Conservation (phyloP, 2,113 vertebrate genomes). For the Phoenicopterus ruber region DNA sequence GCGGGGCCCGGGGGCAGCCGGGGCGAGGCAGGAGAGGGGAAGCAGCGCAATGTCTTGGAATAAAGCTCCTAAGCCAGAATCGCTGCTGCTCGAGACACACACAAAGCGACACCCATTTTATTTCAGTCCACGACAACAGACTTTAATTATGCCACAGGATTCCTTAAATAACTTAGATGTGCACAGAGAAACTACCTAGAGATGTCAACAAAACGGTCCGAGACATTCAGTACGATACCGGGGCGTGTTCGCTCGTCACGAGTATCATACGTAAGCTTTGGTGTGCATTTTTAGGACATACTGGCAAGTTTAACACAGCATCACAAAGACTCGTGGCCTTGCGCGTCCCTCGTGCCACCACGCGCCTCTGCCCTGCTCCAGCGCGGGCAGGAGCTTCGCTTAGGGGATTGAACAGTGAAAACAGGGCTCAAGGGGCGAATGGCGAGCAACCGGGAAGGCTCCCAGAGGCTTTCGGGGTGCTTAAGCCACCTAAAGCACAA, state of each 20-base stretch:
- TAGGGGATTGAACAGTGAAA: accelerated
- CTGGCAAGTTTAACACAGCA: slow-evolving; percentile 13
- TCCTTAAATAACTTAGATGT: slow-evolving; percentile 32
- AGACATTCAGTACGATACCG: neutral
- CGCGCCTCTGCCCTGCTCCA: neutral
- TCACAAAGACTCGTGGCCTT: neutral
- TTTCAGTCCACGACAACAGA: slow-evolving; percentile 42
- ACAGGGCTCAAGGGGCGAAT: neutral
- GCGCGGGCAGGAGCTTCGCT: accelerated
- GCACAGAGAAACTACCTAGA: slow-evolving; percentile 28
- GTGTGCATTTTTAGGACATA: slow-evolving; percentile 36
- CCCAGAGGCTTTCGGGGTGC: neutral
- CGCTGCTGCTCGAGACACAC: neutral
- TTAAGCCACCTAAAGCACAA: neutral
- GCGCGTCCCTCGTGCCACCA: accelerated
- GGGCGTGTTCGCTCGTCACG: neutral
- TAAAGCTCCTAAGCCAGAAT: accelerated
- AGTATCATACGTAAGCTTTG: slow-evolving; percentile 54
- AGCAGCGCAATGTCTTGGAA: accelerated
- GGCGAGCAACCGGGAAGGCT: neutral
- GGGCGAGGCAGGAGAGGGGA: neutral
- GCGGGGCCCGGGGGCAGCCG: no score
- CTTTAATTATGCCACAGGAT: slow-evolving; percentile 69
- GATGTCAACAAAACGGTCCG: neutral
- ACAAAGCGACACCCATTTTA: accelerated